Conservation (phyloP, 1,140 invertebrate genomes). For the Drosophila kanapiae region DNA sequence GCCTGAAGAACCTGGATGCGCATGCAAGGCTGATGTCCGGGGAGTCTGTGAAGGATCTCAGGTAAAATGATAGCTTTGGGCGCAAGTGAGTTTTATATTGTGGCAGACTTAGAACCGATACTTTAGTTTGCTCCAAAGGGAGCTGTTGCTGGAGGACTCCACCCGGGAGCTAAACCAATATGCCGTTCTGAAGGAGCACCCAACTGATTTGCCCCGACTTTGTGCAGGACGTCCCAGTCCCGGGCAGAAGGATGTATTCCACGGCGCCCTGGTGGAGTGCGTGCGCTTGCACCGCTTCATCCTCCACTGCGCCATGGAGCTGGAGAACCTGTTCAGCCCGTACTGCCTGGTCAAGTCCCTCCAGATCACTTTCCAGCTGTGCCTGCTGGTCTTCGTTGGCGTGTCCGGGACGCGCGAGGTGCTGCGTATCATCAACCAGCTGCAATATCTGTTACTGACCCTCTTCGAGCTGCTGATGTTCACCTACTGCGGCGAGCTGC, state of each 20-base stretch:
- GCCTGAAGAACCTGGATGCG: constrained; percentile 76
- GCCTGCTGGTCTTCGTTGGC: constrained; percentile 74
- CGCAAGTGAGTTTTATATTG: neutral
- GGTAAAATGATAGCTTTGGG: constrained; percentile 28
- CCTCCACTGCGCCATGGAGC: constrained; percentile 47
- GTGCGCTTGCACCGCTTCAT: constrained; percentile 71
- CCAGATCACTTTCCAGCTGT: constrained; percentile 78
- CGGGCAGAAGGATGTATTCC: constrained; percentile 23
- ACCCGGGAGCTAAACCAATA: constrained; percentile 75
- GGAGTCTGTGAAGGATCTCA: constrained; percentile 33
- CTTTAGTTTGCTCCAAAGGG: constrained; percentile 40
- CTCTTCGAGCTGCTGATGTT: constrained; percentile 75
- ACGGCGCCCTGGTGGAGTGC: constrained; percentile 64
- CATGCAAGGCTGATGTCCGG: constrained; percentile 54
- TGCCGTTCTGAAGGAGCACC: constrained; percentile 56
- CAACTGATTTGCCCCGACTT: constrained; percentile 49
- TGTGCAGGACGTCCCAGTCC: neutral
- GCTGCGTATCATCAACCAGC: constrained; percentile 68
- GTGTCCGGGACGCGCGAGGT: constrained; percentile 67
- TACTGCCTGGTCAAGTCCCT: constrained; percentile 78
- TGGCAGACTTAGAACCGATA: neutral
- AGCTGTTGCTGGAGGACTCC: constrained; percentile 42
- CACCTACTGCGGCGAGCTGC: constrained; percentile 75
- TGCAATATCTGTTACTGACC: constrained; percentile 71
- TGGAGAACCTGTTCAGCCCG: constrained; percentile 76